A percentile compares a stretch with the other conserved stretches of the same genome.
phyloP scores from a whole-genome alignment of 1,140 invertebrate species.

The Drosophila pallidifrons region DNA sequence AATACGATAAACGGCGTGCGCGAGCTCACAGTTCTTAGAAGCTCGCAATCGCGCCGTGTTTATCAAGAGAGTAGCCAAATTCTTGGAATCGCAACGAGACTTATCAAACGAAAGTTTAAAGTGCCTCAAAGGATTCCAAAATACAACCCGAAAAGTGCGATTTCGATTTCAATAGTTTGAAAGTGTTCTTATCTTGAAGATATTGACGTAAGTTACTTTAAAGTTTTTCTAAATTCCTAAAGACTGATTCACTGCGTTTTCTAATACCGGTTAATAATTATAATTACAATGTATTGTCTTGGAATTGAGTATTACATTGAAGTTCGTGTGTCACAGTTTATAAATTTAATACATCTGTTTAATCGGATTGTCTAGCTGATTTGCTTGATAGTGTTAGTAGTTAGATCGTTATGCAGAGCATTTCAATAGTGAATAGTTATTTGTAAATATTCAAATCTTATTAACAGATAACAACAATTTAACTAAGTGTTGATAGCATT shows the following conservation, averaged over 20 bases:
- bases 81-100: constrained; percentile 6
- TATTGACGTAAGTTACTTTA: background rate
- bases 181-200: background rate
- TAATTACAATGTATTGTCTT: background rate
- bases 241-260: background rate
- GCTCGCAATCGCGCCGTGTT: background rate
- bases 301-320: background rate
- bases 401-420: no score
- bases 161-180: background rate
- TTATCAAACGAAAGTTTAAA: background rate
- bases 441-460: no score
- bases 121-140: background rate
- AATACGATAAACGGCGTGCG: constrained; percentile 15
- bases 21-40: constrained; percentile 33
- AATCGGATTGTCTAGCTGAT: background rate
- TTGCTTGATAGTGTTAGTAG: no score
- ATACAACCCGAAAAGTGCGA: background rate
- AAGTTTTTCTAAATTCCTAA: background rate
- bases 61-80: constrained; percentile 14
- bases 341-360: background rate
- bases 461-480: no score
- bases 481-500: no score
- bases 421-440: no score
- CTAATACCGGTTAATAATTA: background rate
- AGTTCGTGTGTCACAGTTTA: background rate